These are phyloP conservation scores for Plestiodon gilberti DNA, from an alignment of 2,113 vertebrate genomes.

Conservation along the genomic window DNA sequence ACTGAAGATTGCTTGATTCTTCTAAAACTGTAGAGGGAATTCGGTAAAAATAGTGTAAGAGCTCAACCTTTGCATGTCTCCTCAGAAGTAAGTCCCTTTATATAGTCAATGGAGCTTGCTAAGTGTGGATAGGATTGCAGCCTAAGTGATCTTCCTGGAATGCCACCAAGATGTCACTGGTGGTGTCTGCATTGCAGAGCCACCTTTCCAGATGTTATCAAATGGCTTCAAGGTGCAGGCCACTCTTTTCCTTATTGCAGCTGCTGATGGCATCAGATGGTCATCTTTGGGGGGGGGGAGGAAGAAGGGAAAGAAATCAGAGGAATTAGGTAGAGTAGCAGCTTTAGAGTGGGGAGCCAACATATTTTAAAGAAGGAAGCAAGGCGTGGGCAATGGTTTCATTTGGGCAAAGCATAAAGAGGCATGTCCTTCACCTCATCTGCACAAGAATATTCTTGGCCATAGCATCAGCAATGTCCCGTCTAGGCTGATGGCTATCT, in stretches of 20 bases:
- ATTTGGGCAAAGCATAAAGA: not conserved
- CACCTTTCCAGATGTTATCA: not conserved
- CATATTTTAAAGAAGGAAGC: not conserved
- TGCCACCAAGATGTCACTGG: not conserved
- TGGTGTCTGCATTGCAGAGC: not conserved
- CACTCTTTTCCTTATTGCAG: not conserved
- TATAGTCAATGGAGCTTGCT: no score
- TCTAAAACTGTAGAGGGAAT: not conserved
- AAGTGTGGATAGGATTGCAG: no score
- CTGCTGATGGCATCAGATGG: not conserved
- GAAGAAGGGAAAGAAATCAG: not conserved
- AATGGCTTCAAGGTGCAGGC: not conserved
- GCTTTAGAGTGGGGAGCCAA: not conserved
- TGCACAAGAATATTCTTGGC: not conserved
- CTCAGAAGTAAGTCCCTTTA: no score
- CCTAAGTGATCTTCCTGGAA: not conserved
- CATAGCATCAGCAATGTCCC: not conserved
- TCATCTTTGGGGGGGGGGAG: not conserved
- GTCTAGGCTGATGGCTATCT: not conserved
- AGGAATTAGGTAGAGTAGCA: not conserved
- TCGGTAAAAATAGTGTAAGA: not conserved
- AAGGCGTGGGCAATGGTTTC: not conserved
- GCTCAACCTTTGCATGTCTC: no score
- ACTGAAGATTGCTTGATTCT: not conserved
- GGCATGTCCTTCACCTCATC: slow-evolving; percentile 4